Evolutionary conservation across 2,113 vertebrate genomes (phyloP).

Genomic region (Campylorhamphus procurvoides): DNA sequence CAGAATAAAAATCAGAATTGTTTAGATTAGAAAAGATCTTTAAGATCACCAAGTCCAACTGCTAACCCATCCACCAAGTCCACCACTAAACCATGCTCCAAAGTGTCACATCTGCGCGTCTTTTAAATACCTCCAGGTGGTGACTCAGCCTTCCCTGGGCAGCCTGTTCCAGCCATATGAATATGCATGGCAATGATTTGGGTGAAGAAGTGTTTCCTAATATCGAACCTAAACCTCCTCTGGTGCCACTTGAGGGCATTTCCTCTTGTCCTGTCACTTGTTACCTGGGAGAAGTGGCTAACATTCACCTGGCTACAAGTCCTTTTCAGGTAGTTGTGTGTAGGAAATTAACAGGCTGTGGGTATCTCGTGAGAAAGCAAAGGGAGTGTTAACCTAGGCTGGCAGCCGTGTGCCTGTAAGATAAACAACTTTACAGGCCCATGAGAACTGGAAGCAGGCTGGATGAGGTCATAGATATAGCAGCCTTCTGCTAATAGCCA

Average conservation of each 20-base stretch:
- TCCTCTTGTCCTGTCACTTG: not conserved
- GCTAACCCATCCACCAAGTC: not conserved
- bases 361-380: too few relatives aligned
- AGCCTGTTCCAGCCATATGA: not conserved
- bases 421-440: too few relatives aligned
- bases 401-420: too few relatives aligned
- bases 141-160: not conserved
- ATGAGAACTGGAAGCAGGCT: too few relatives aligned
- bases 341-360: too few relatives aligned
- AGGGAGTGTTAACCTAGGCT: too few relatives aligned
- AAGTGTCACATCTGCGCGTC: not conserved
- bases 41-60: not conserved
- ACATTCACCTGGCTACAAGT: not conserved
- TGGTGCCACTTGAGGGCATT: not conserved
- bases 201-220: not conserved
- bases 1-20: not conserved
- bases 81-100: not conserved
- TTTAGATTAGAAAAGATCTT: not conserved
- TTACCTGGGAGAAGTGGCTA: not conserved
- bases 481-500: too few relatives aligned
- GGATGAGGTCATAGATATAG: too few relatives aligned
- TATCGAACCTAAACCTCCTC: not conserved
- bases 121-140: not conserved
- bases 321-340: not conserved
- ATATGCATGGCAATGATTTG: not conserved